Percentiles rank a stretch among this genome's conserved stretches.
These are phyloP conservation scores for Erannis defoliaria DNA, from an alignment of 2,888 invertebrate species.

Conservation along the genomic window DNA sequence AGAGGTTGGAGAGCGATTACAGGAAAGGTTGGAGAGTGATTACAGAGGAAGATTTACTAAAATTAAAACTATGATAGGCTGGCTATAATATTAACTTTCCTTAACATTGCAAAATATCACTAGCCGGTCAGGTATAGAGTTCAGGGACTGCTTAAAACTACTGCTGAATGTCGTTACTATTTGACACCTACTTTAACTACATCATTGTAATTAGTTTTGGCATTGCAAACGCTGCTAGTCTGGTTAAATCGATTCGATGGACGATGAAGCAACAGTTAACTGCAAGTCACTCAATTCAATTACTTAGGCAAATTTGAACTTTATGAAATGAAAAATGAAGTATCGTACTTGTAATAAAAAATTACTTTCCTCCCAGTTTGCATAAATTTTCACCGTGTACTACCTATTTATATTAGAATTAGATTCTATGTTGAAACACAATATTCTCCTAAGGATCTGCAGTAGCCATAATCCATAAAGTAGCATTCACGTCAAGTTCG, in stretches of 20 bases:
- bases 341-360: neutral
- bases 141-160: conserved; percentile 18
- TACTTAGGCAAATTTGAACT: neutral
- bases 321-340: neutral
- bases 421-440: conserved; percentile 24
- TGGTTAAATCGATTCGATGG: conserved; percentile 15
- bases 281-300: conserved; percentile 9
- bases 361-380: too few relatives aligned
- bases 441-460: conserved; percentile 8
- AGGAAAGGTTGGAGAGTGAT: too few relatives aligned
- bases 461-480: conserved; percentile 34
- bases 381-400: neutral
- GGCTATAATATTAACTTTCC: too few relatives aligned
- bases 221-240: conserved; percentile 16
- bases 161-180: conserved; percentile 6
- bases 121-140: conserved; percentile 2
- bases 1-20: too few relatives aligned
- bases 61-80: too few relatives aligned
- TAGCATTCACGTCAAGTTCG: conserved; percentile 34
- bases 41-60: too few relatives aligned
- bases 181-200: conserved; percentile 16
- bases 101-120: neutral
- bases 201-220: conserved; percentile 22
- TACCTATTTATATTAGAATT: conserved; percentile 3
- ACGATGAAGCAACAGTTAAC: conserved; percentile 19